Base-by-base conservation (phyloP, 2,797 vertebrate species). In the Enteromius viviparus region DNA sequence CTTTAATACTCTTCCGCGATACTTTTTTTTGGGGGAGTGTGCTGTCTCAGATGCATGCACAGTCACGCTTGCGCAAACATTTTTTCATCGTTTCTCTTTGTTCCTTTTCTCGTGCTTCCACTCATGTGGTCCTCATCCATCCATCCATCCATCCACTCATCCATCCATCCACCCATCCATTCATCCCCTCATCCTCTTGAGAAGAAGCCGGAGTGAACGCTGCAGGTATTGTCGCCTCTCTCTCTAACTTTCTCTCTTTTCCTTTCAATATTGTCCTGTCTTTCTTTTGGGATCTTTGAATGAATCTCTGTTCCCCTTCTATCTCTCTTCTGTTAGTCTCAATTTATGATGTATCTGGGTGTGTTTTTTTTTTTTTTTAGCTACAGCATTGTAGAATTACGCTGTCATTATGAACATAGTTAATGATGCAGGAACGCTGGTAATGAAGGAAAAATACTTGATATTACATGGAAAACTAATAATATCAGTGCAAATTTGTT, bases 141-240 rank as follows among this genome's bases (percentile, higher is more conserved):
- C 74, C 83, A 89, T 78, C 80, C 87, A 89, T 78, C 80, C 87
- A 87, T 84, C 76, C 78, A 74, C 42, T 65, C 78, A 78, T 82
- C 55, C 55, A 47, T 14, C 75, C 80, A 81, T 70, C 78, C 85
- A 90, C 80, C 51, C 89, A 88, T 84, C 77, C 83, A 87, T 87
- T 60, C 87, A 89, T 89, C 86, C 86, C 89, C 51, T 87, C 19
- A 90, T 88, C 86, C 89, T 87, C 89, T 88, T 87, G 55, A 87
- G 92, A 93, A 93, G 94, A 93, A 78, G 91, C 86, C 68, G 76
- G 89, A 89, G 90, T 88, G 86, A 89, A 89, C 88, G 74, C 45
- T 37, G 74, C 94, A 95, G 94, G 94, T 95, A 95, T 90, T 92
- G 89, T 90, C 87, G 88, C 89, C 87, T 85, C 79, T 91, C 91